These are phyloP conservation scores for Plectropomus leopardus DNA, from an alignment of 2,113 vertebrate genomes.

Conservation along the genomic window DNA sequence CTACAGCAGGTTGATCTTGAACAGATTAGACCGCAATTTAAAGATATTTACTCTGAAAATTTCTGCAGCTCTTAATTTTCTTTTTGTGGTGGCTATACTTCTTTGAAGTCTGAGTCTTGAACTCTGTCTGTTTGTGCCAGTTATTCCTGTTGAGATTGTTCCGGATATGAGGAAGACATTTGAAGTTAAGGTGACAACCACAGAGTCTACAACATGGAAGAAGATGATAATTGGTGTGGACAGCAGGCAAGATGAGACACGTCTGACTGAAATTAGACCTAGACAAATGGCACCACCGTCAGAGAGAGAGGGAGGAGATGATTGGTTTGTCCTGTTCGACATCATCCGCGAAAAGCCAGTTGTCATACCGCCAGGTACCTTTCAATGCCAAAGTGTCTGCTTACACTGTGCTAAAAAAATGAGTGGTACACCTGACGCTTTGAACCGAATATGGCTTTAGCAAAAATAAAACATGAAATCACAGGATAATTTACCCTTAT, in stretches of 20 bases:
- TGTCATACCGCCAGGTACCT: constrained; percentile 64
- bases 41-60: too few species aligned
- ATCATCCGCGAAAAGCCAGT: constrained; percentile 43
- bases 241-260: constrained; percentile 46
- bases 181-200: constrained; percentile 50
- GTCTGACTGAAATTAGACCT: constrained; percentile 47
- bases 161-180: constrained; percentile 39
- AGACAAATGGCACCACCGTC: constrained; percentile 4
- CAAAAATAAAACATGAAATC: neutral
- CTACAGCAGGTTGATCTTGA: constrained; percentile 13
- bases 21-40: constrained; percentile 46
- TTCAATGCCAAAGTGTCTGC: neutral
- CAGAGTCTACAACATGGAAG: constrained; percentile 54
- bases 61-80: neutral
- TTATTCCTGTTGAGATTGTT: constrained; percentile 34
- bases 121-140: constrained; percentile 56
- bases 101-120: too few species aligned
- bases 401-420: neutral
- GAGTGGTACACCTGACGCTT: neutral
- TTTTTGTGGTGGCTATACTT: neutral
- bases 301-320: constrained; percentile 56
- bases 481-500: neutral
- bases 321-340: constrained; percentile 69
- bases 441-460: neutral
- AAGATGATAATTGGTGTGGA: constrained; percentile 63